phyloP scores from a whole-genome alignment of 2,888 invertebrate genomes.

The Sinhomidia bicolor region DNA sequence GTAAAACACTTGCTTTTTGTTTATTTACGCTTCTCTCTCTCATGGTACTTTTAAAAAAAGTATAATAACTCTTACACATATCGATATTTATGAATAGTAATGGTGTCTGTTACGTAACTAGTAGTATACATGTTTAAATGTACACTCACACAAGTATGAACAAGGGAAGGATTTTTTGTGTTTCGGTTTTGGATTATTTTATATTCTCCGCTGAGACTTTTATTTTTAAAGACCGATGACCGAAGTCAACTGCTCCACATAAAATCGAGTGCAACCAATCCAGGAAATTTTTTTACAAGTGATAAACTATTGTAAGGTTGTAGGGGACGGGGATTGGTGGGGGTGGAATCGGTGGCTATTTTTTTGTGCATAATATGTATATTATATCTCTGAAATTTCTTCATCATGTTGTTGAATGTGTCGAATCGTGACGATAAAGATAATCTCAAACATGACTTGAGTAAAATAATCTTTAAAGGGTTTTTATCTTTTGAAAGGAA shows the following conservation, averaged over 20 bases:
- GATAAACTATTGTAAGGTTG: background rate
- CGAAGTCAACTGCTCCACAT: background rate
- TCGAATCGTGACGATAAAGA: no score
- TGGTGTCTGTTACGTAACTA: background rate
- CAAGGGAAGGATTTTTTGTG: background rate
- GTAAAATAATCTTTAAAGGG: background rate
- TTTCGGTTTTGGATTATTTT: no score
- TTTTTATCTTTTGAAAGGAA: no score
- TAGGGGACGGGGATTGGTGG: background rate
- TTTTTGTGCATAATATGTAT: background rate
- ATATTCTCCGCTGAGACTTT: background rate
- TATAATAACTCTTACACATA: background rate
- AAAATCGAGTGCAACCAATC: background rate
- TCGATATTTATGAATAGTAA: background rate
- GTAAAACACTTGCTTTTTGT: slow-evolving; percentile 4
- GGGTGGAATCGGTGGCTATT: background rate
- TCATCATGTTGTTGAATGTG: no score
- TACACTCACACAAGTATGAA: background rate
- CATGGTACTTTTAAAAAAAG: no score
- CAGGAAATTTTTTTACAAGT: background rate
- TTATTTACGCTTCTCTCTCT: background rate
- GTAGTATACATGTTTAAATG: background rate
- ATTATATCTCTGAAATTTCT: no score
- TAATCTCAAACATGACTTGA: no score
- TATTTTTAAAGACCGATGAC: slow-evolving; percentile 12